Percentiles rank a stretch among this genome's conserved stretches.
phyloP scores from a whole-genome alignment of 2,113 vertebrate genomes.

The Mastomys natalensis region DNA sequence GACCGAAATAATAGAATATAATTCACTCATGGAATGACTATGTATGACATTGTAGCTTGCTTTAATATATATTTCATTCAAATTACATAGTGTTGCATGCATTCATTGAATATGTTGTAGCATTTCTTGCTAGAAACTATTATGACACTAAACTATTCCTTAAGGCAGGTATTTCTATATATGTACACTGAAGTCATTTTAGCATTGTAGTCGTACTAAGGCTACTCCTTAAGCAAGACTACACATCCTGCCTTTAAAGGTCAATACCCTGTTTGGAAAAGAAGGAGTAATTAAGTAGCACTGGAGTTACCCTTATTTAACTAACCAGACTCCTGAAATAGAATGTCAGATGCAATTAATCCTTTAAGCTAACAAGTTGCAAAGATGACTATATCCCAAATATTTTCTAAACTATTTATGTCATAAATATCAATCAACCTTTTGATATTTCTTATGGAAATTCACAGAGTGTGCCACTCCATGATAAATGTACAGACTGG shows the following conservation, averaged over 20 bases:
- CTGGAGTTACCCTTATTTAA: slow-evolving; percentile 18
- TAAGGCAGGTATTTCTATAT: neutral
- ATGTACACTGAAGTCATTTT: neutral
- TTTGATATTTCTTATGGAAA: neutral
- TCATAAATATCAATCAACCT: neutral
- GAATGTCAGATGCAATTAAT: slow-evolving; percentile 47
- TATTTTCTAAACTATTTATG: neutral
- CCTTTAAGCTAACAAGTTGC: slow-evolving; percentile 10
- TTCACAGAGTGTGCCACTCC: neutral
- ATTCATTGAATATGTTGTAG: neutral
- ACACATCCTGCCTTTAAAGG: neutral
- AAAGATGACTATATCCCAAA: neutral
- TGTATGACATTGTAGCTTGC: neutral
- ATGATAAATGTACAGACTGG: slow-evolving; percentile 57
- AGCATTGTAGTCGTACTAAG: neutral
- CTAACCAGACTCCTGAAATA: slow-evolving; percentile 32
- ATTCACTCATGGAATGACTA: neutral
- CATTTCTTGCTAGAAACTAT: neutral
- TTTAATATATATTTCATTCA: neutral
- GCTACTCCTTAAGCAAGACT: neutral
- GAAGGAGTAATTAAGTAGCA: slow-evolving; percentile 36
- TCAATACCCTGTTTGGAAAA: slow-evolving; percentile 19
- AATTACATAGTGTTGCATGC: neutral
- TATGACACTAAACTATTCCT: neutral
- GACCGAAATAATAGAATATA: neutral